Conservation (phyloP, 2,113 vertebrate species). For the Grallaria varia region DNA sequence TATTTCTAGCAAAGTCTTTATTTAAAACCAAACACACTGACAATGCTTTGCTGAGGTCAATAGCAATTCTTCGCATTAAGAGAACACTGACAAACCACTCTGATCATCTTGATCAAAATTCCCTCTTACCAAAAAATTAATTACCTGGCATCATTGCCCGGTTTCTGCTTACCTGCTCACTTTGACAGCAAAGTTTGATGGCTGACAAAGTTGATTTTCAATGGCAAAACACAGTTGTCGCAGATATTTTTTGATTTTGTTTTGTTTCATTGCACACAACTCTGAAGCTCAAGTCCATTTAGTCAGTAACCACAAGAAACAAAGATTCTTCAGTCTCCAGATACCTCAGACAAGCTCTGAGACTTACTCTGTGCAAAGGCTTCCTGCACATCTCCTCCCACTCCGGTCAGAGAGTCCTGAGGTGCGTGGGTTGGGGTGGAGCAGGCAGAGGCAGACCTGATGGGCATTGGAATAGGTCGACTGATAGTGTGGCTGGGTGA, state of each 20-base stretch:
- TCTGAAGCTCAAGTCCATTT: background rate
- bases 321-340: background rate
- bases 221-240: background rate
- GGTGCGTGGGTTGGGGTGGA: constrained; percentile 91
- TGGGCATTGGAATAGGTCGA: constrained; percentile 91
- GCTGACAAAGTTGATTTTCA: background rate
- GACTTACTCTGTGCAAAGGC: constrained; percentile 95
- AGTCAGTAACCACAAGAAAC: background rate
- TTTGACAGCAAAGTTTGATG: background rate
- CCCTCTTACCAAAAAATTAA: background rate
- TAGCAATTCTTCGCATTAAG: background rate
- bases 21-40: background rate
- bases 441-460: constrained; percentile 87
- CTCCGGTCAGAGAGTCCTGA: constrained; percentile 96
- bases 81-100: background rate
- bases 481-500: constrained; percentile 95
- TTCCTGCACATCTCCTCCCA: constrained; percentile 96
- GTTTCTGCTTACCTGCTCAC: background rate
- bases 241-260: background rate
- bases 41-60: background rate
- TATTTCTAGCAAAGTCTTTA: background rate
- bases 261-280: background rate
- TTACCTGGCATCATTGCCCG: background rate
- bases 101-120: background rate
- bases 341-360: background rate